phyloP scores from a whole-genome alignment of 2,797 vertebrate species.

The Hemitrygon akajei region DNA sequence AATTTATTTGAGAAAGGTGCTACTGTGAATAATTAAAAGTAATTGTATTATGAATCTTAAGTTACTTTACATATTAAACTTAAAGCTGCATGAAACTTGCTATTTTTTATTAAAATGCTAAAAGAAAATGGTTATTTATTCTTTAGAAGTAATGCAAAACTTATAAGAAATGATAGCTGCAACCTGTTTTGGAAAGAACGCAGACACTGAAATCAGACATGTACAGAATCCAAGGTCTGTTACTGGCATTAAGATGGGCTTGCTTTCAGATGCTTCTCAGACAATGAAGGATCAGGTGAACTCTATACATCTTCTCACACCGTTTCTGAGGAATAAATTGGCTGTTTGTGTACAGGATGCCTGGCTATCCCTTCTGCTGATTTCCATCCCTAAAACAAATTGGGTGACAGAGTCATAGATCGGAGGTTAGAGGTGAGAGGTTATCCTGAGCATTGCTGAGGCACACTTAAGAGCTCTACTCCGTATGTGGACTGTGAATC shows the following conservation, averaged over 20 bases:
- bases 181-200: constrained; percentile 39
- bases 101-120: too few species aligned
- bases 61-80: not conserved
- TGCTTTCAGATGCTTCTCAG: constrained; percentile 43
- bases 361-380: constrained; percentile 38
- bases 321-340: constrained; percentile 47
- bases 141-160: not conserved
- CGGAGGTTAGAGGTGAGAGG: constrained; percentile 50
- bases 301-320: constrained; percentile 46
- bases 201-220: constrained; percentile 27
- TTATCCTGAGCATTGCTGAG: constrained; percentile 45
- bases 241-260: constrained; percentile 39
- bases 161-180: constrained; percentile 40
- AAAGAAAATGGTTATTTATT: not conserved
- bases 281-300: constrained; percentile 44
- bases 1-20: constrained; percentile 1
- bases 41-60: constrained; percentile 3
- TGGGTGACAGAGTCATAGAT: constrained; percentile 46
- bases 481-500: constrained; percentile 45
- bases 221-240: constrained; percentile 45
- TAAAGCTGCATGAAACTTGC: not conserved
- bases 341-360: constrained; percentile 43
- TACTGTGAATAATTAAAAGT: not conserved
- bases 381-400: constrained; percentile 44
- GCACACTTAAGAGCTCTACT: constrained; percentile 46